Base-by-base conservation (phyloP, 2,888 invertebrate genomes). In the Rapana venosa region DNA sequence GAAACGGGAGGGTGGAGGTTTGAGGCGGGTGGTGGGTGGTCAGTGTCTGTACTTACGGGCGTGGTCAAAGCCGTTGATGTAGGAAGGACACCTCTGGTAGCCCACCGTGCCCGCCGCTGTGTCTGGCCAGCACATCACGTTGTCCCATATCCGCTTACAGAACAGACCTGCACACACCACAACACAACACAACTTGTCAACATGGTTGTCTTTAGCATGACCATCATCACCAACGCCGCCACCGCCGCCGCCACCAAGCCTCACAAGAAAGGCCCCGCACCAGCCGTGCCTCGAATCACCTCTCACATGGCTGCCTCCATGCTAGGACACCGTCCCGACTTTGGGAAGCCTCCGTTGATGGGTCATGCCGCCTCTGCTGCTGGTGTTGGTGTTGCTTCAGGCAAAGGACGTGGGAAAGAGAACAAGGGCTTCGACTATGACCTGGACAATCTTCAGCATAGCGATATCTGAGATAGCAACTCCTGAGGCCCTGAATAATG, bases 41-140 rank as follows among this genome's bases (percentile, higher is more conserved):
- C 47, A 47, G 47, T 47, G 47, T 8, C 47, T 47, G n/a, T n/a
- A 36, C 87, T 96, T 92, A 95, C 95, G 92, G 87, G 90, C 70
- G 11, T 92, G 93, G 89, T 96, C 94, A 91, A 97, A 97, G 91
- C 97, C 97, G 79, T 94, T 93, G 90, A 97, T 96, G 94, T 97
- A 97, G 83, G 95, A 94, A 1, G 98, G 98, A 95, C 98, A 99
- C 92, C 97, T 97, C 95, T 98, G 97, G 74, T 96, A 97, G 13
- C 97, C 97, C 13, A 97, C 97, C 0, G 97, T 96, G 11, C 98
- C 98, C 0, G 97, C 97, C 88, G 97, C 97, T 0, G 98, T 98
- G 0, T 98, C 97, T 0, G 98, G 98, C 98, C 99, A 99, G 96
- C 99, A 99, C 22, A 98, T 97, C 93, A 97, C 97, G 70, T 97